Evolutionary conservation across 2,113 vertebrate species (phyloP).

Genomic region (Phrynosoma blainvillii): DNA sequence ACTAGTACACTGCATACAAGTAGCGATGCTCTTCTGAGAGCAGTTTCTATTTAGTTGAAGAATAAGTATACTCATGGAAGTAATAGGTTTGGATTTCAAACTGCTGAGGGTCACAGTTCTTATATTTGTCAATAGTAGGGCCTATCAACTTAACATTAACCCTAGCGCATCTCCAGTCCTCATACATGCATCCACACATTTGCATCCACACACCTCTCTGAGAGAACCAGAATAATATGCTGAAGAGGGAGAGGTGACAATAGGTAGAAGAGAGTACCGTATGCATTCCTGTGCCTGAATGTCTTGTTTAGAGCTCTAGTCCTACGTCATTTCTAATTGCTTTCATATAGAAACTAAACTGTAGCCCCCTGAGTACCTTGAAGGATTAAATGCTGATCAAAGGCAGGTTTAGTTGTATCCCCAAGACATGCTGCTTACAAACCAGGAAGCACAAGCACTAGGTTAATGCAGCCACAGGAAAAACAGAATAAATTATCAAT

Average conservation of each 20-base stretch:
- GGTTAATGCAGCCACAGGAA: slow-evolving; percentile 66
- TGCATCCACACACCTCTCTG: background rate
- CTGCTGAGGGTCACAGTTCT: slow-evolving; percentile 18
- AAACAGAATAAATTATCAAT: slow-evolving; percentile 76
- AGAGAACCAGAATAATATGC: background rate
- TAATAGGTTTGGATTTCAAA: slow-evolving; percentile 1
- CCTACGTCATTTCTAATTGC: slow-evolving; percentile 63
- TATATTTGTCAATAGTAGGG: background rate
- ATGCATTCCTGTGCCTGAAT: background rate
- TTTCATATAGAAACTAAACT: slow-evolving; percentile 71
- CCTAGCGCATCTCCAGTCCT: too few relatives aligned
- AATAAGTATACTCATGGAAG: slow-evolving; percentile 20
- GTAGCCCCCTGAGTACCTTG: slow-evolving; percentile 71
- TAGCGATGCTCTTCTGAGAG: slow-evolving; percentile 21
- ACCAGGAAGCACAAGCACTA: slow-evolving; percentile 66
- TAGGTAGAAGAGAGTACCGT: background rate
- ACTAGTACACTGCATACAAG: slow-evolving; percentile 5
- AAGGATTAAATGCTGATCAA: slow-evolving; percentile 86
- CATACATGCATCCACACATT: too few relatives aligned
- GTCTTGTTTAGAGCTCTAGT: slow-evolving; percentile 15
- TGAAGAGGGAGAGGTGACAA: background rate
- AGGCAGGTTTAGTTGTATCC: slow-evolving; percentile 83
- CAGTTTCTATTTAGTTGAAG: slow-evolving; percentile 44
- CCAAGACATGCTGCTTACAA: slow-evolving; percentile 79
- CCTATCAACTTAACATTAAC: too few relatives aligned